These are phyloP conservation scores for Tenebrosternarchus preto DNA, from an alignment of 2,113 vertebrate species.

Conservation along the genomic window DNA sequence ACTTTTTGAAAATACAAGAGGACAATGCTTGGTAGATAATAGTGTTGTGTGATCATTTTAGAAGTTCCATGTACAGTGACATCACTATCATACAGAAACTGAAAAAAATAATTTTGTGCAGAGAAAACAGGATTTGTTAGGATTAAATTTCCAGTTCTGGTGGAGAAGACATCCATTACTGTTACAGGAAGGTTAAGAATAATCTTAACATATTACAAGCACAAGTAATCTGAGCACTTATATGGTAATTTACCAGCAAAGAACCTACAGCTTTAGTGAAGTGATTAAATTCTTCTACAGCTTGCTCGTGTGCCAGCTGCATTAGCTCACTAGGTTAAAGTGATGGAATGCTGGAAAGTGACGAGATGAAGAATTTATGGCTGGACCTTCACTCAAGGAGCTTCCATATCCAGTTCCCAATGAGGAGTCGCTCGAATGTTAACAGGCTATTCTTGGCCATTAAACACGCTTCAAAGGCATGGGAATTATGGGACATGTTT, in stretches of 20 bases:
- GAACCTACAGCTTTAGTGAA: background rate
- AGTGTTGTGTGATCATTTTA: background rate
- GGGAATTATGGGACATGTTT: slow-evolving; percentile 15
- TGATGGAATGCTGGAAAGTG: background rate
- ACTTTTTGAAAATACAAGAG: background rate
- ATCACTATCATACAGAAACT: background rate
- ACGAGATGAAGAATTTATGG: background rate
- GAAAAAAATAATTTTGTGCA: background rate
- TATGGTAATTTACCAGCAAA: background rate
- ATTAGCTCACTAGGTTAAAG: too few relatives aligned
- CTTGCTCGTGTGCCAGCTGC: too few relatives aligned
- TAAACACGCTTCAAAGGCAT: slow-evolving; percentile 13
- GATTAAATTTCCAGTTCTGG: background rate
- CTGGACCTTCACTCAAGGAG: background rate
- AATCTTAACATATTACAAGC: background rate
- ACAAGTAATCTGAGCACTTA: background rate
- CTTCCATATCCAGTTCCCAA: background rate
- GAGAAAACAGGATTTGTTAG: background rate
- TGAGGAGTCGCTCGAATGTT: background rate
- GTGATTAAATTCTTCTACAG: background rate
- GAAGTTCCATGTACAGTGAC: background rate
- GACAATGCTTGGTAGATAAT: background rate
- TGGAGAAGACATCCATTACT: background rate
- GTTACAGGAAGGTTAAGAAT: background rate
- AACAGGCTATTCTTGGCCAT: background rate